phyloP scores from a whole-genome alignment of 2,797 vertebrate species.

The Oreochromis mossambicus region DNA sequence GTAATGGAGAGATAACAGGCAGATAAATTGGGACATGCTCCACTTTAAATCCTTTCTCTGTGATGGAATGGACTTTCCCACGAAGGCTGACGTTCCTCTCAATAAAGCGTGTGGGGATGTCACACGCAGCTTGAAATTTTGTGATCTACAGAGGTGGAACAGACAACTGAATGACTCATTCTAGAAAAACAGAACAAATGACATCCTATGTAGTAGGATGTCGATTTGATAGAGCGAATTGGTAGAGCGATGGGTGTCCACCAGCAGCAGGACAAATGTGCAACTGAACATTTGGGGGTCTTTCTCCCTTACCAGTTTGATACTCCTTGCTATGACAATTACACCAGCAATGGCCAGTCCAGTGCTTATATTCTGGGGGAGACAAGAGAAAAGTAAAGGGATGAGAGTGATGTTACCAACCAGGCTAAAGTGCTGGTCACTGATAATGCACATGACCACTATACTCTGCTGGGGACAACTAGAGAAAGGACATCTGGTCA shows the following conservation, averaged over 20 bases:
- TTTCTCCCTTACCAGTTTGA: constrained; percentile 72
- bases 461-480: not conserved
- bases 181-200: not conserved
- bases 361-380: constrained; percentile 74
- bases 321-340: constrained; percentile 72
- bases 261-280: no score
- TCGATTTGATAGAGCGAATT: not conserved
- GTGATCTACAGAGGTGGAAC: constrained; percentile 62
- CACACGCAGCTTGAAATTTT: constrained; percentile 80
- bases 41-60: constrained; percentile 82
- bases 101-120: constrained; percentile 86
- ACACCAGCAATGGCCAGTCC: constrained; percentile 72
- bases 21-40: constrained; percentile 88
- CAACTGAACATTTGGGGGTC: not conserved
- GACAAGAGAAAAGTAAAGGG: constrained; percentile 2
- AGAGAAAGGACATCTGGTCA: not conserved
- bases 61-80: constrained; percentile 80
- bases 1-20: constrained; percentile 79
- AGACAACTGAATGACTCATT: not conserved
- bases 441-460: not conserved
- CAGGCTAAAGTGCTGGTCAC: not conserved
- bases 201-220: not conserved
- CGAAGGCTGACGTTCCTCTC: constrained; percentile 85
- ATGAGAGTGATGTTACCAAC: not conserved
- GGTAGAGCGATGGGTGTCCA: no score